Percentiles rank a stretch among this genome's conserved stretches.
phyloP scores from a whole-genome alignment of 2,113 vertebrate species.

The Sprattus sprattus region DNA sequence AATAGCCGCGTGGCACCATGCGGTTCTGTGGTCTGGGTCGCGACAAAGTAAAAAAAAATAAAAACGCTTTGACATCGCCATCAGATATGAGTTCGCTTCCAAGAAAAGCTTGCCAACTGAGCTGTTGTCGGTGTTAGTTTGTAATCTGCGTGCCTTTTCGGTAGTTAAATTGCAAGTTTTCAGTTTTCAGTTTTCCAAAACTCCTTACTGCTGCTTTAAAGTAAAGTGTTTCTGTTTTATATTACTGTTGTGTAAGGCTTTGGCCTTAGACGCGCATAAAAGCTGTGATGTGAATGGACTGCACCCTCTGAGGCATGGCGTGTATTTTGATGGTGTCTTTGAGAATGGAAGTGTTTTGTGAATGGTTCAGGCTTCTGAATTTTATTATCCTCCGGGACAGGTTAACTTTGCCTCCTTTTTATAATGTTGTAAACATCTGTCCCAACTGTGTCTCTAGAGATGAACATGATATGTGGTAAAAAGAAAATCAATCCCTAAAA shows the following conservation, averaged over 20 bases:
- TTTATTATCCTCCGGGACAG: slow-evolving; percentile 47
- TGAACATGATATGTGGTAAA: slow-evolving; percentile 36
- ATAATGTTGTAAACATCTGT: slow-evolving; percentile 34
- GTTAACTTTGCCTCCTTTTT: slow-evolving; percentile 27
- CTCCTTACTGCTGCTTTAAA: too few relatives aligned
- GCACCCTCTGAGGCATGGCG: neutral
- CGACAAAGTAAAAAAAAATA: too few relatives aligned
- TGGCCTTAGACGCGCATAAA: neutral
- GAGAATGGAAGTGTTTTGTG: slow-evolving; percentile 49
- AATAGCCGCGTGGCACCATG: too few relatives aligned
- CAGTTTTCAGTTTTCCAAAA: too few relatives aligned
- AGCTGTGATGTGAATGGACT: neutral
- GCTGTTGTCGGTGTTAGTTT: too few relatives aligned
- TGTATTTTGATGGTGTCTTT: neutral
- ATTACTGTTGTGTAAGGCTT: neutral
- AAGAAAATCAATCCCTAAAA: slow-evolving; percentile 26
- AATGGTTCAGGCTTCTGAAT: neutral
- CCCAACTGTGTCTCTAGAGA: slow-evolving; percentile 25
- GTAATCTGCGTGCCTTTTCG: too few relatives aligned
- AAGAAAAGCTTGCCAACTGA: too few relatives aligned
- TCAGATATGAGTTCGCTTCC: too few relatives aligned
- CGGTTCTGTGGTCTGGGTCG: too few relatives aligned
- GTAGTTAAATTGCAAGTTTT: too few relatives aligned
- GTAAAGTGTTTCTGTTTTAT: neutral
- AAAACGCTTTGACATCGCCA: too few relatives aligned